Evolutionary conservation across 2,888 invertebrate species (phyloP).

Genomic region (Altica lythri): DNA sequence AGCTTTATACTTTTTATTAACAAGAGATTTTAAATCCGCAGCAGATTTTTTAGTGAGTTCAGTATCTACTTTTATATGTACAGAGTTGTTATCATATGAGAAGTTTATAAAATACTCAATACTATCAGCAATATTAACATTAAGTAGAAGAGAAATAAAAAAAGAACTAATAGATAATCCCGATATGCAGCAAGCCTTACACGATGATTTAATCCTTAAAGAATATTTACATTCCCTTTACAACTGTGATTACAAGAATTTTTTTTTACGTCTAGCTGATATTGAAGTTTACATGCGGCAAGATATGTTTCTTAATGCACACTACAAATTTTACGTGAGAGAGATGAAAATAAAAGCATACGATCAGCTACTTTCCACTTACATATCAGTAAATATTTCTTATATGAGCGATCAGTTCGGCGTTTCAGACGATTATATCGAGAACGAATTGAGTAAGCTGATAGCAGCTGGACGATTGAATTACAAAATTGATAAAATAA

Average conservation of each 20-base stretch:
- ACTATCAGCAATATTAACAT: conserved; percentile 54
- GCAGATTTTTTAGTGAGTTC: conserved; percentile 69
- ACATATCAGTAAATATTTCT: conserved; percentile 67
- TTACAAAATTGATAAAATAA: conserved; percentile 75
- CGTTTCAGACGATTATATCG: conserved; percentile 69
- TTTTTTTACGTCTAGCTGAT: conserved; percentile 61
- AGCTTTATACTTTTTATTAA: conserved; percentile 68
- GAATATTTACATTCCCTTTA: conserved; percentile 67
- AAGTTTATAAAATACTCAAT: conserved; percentile 58
- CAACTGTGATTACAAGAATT: conserved; percentile 71
- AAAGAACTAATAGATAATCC: conserved; percentile 57
- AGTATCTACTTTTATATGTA: conserved; percentile 75
- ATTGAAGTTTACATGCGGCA: conserved; percentile 61
- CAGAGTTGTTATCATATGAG: conserved; percentile 72
- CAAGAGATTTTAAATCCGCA: conserved; percentile 70
- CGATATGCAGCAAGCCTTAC: conserved; percentile 82
- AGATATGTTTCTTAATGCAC: conserved; percentile 68
- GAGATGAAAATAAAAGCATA: conserved; percentile 75
- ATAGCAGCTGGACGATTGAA: conserved; percentile 70
- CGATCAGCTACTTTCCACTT: conserved; percentile 72
- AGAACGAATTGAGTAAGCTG: conserved; percentile 61
- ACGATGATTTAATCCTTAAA: conserved; percentile 69
- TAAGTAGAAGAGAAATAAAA: conserved; percentile 53
- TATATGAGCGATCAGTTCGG: conserved; percentile 75
- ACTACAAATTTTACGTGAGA: conserved; percentile 71